Evolutionary conservation across 1,140 invertebrate genomes (phyloP).

Genomic region (Lepidurus packardi): DNA sequence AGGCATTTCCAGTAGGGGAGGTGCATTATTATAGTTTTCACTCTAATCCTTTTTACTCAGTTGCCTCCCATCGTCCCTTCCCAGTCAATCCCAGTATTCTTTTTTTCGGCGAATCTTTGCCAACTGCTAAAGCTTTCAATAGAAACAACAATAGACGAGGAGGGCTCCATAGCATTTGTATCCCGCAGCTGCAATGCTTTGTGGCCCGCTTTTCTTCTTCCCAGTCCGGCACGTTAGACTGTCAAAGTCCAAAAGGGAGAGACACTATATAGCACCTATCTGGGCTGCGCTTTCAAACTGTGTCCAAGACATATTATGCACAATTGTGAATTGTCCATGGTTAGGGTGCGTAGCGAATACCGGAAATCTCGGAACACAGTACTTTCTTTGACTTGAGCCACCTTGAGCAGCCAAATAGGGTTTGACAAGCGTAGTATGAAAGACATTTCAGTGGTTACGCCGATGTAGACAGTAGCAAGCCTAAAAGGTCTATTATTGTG

Average conservation of each 20-base stretch:
- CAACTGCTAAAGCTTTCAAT: not conserved
- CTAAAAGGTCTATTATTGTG: conserved; percentile 4
- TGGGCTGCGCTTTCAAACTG: not conserved
- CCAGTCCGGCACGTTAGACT: not conserved
- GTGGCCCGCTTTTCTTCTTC: not conserved
- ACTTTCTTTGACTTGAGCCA: not conserved
- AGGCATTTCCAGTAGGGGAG: conserved; percentile 1
- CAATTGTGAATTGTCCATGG: conserved; percentile 19
- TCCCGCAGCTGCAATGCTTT: conserved; percentile 10
- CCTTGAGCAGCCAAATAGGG: not conserved
- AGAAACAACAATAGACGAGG: not conserved
- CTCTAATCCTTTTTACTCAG: conserved; percentile 19
- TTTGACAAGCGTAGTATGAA: not conserved
- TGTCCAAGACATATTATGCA: conserved; percentile 9
- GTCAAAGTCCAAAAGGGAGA: not conserved
- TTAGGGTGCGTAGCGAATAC: not conserved
- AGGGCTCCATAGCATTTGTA: not conserved
- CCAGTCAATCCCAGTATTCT: not conserved
- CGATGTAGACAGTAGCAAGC: not conserved
- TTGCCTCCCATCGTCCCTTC: not conserved
- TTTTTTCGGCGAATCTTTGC: not conserved
- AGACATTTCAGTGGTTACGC: not conserved
- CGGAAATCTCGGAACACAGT: not conserved
- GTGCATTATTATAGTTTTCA: not conserved
- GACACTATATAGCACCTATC: not conserved